A percentile compares a stretch with the other conserved stretches of the same genome.
Evolutionary conservation across 2,888 invertebrate species (phyloP).

Genomic region (Chloroclysta siterata): DNA sequence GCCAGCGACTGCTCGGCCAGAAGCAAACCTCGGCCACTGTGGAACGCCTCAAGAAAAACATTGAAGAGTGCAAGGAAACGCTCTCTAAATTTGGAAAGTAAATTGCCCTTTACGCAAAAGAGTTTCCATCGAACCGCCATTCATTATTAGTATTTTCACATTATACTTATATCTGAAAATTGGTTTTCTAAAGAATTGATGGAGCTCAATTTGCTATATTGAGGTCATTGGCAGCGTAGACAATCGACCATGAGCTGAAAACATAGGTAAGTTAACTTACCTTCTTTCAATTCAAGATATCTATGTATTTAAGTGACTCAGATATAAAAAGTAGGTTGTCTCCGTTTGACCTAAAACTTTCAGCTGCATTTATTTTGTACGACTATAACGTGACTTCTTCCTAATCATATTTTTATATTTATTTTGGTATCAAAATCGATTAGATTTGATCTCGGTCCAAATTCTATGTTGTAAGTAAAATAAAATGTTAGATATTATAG

Average conservation of each 20-base stretch:
- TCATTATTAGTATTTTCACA: slow-evolving; percentile 6
- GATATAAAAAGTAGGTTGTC: slow-evolving; percentile 8
- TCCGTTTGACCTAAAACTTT: slow-evolving; percentile 18
- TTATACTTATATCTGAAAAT: not conserved
- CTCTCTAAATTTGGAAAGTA: slow-evolving; percentile 70
- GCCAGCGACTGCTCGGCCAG: slow-evolving; percentile 76
- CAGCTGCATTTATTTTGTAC: slow-evolving; percentile 49
- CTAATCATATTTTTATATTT: slow-evolving; percentile 37
- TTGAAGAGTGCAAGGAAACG: slow-evolving; percentile 84
- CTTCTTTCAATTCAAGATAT: slow-evolving; percentile 5
- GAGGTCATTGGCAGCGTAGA: slow-evolving; percentile 1
- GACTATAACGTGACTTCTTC: slow-evolving; percentile 13
- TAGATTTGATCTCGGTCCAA: slow-evolving; percentile 41
- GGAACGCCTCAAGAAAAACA: slow-evolving; percentile 89
- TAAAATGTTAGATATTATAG: slow-evolving; percentile 3
- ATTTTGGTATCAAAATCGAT: slow-evolving; percentile 31
- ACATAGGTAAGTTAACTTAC: not conserved
- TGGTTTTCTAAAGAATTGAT: not conserved
- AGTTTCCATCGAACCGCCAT: slow-evolving; percentile 14
- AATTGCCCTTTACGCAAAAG: not conserved
- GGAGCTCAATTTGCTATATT: not conserved
- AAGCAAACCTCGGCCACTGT: slow-evolving; percentile 89
- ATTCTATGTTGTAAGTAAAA: slow-evolving; percentile 28
- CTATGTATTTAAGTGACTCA: slow-evolving; percentile 6
- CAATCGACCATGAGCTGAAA: not conserved